Evolutionary conservation across 2,113 vertebrate species (phyloP).

Genomic region (Charina bottae): DNA sequence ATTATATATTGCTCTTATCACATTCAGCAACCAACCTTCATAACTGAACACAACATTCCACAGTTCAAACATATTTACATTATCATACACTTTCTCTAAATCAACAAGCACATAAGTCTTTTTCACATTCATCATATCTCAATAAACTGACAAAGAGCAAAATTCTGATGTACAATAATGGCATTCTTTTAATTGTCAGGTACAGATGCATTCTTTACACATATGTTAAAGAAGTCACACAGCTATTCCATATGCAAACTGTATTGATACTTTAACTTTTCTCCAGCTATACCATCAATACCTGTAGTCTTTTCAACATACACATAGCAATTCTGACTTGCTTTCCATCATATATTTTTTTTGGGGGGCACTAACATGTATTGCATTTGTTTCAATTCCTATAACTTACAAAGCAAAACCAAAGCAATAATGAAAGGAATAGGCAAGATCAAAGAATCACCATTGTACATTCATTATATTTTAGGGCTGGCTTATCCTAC

Average conservation of each 20-base stretch:
- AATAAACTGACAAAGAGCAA: not conserved
- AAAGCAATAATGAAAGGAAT: not conserved
- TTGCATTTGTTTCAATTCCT: not conserved
- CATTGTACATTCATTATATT: not conserved
- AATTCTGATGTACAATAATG: not conserved
- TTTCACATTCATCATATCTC: not conserved
- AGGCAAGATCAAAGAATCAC: not conserved
- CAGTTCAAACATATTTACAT: not conserved
- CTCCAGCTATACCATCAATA: not conserved
- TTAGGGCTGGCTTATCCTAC: not conserved
- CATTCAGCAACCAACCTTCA: not conserved
- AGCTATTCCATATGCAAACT: not conserved
- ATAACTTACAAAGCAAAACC: not conserved
- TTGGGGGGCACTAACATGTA: not conserved
- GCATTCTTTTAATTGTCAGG: not conserved
- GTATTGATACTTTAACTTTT: not conserved
- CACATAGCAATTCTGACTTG: not conserved
- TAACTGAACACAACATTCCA: not conserved
- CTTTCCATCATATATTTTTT: not conserved
- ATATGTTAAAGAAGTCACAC: not conserved
- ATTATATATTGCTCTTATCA: no score
- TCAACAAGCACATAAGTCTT: not conserved
- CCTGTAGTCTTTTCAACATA: not conserved
- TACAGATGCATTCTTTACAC: not conserved
- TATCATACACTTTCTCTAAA: not conserved